Evolutionary conservation across 2,888 invertebrate genomes (phyloP).

Genomic region (Mythimna ferrago): DNA sequence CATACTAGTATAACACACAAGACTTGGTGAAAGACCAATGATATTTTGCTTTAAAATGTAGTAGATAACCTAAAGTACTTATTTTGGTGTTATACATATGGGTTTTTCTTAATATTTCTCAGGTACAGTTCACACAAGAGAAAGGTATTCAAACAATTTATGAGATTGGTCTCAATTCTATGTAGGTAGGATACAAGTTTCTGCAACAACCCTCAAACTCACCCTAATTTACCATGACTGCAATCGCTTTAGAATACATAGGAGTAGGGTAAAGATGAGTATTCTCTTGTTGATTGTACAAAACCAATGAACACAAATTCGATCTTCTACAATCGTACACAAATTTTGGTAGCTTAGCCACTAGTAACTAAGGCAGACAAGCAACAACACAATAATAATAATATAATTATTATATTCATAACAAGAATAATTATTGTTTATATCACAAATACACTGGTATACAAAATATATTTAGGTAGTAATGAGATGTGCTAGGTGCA

Average conservation of each 20-base stretch:
- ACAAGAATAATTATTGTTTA: constrained; percentile 48
- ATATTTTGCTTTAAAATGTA: not conserved
- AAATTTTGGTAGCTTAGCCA: constrained; percentile 42
- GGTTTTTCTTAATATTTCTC: not conserved
- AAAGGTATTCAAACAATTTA: not conserved
- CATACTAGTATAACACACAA: not conserved
- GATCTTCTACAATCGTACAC: not conserved
- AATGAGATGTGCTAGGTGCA: constrained; percentile 53
- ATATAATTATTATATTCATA: constrained; percentile 39
- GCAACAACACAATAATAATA: constrained; percentile 42
- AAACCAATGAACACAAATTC: not conserved
- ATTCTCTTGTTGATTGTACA: constrained; percentile 8
- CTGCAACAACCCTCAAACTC: not conserved
- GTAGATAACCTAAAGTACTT: not conserved
- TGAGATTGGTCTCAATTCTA: no score
- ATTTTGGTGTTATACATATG: not conserved
- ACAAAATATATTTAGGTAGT: constrained; percentile 57
- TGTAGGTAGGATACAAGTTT: not conserved
- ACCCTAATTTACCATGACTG: not conserved
- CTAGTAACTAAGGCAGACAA: constrained; percentile 41
- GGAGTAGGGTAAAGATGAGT: not conserved
- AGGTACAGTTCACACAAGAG: constrained; percentile 8
- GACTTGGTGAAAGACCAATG: not conserved
- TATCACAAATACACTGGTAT: constrained; percentile 55
- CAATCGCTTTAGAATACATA: not conserved